These are phyloP conservation scores for Lordiphosa fenestrarum DNA, from an alignment of 2,888 invertebrate genomes.

Conservation along the genomic window DNA sequence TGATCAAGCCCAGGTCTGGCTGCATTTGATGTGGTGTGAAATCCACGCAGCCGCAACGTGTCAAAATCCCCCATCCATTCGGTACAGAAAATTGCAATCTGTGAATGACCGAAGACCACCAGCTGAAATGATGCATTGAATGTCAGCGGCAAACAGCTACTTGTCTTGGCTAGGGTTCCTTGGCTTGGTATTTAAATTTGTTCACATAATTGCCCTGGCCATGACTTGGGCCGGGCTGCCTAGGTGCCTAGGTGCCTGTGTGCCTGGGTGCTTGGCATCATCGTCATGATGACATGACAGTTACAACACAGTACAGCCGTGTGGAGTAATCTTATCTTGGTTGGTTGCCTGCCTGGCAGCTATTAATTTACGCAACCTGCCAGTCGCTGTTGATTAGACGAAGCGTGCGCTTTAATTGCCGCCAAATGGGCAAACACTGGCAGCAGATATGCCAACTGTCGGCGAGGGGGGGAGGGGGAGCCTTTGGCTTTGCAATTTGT, in stretches of 20 bases:
- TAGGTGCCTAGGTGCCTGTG: conserved; percentile 10
- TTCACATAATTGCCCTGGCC: conserved; percentile 68
- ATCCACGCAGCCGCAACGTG: conserved; percentile 56
- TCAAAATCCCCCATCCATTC: conserved; percentile 51
- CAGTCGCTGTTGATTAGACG: conserved; percentile 74
- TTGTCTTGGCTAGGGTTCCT: conserved; percentile 37
- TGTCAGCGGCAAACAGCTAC: conserved; percentile 61
- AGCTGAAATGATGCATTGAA: conserved; percentile 72
- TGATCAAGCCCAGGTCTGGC: conserved; percentile 46
- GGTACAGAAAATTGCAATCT: conserved; percentile 3
- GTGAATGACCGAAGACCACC: conserved; percentile 47
- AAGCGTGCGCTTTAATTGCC: conserved; percentile 75
- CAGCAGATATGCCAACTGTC: conserved; percentile 42
- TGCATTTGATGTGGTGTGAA: conserved; percentile 62
- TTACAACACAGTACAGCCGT: conserved; percentile 58
- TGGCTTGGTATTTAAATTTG: conserved; percentile 74
- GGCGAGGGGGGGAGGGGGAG: background rate
- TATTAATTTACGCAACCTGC: conserved; percentile 73
- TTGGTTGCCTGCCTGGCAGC: conserved; percentile 65
- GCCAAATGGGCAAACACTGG: conserved; percentile 59
- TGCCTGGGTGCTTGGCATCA: conserved; percentile 54
- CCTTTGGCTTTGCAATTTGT: conserved; percentile 61
- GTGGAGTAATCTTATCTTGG: conserved; percentile 53
- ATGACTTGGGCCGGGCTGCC: conserved; percentile 33
- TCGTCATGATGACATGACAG: conserved; percentile 75